Conservation (phyloP, 2,888 invertebrate genomes). For the Thereva nobilitata region DNA sequence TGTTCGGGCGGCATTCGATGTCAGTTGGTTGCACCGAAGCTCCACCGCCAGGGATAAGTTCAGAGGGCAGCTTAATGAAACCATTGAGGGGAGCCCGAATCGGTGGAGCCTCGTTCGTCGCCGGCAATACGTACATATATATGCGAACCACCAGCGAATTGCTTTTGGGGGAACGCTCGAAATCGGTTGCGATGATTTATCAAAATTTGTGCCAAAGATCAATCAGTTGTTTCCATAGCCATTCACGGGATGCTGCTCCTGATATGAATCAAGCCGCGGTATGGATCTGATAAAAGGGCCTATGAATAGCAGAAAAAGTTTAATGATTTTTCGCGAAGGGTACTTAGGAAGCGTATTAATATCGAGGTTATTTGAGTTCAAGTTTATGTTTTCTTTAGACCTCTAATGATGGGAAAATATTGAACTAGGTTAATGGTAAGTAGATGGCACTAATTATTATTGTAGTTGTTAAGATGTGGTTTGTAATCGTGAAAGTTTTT, state of each 20-base stretch:
- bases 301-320: no score
- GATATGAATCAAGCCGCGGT: conserved; percentile 23
- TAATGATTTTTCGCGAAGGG: no score
- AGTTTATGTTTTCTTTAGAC: no score
- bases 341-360: no score
- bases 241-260: conserved; percentile 27
- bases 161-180: no score
- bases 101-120: conserved; percentile 11
- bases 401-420: no score
- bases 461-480: no score
- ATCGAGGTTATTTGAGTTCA: no score
- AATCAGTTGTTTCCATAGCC: conserved; percentile 32
- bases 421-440: no score
- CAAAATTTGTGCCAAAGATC: conserved; percentile 34
- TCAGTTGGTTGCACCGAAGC: not conserved
- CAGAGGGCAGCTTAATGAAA: conserved; percentile 33
- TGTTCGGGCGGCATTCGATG: not conserved
- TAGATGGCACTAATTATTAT: no score
- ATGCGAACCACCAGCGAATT: no score
- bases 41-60: conserved; percentile 6
- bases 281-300: conserved; percentile 10
- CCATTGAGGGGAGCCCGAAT: conserved; percentile 13
- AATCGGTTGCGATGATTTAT: conserved; percentile 24
- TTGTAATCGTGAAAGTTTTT: no score
- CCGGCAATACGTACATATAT: not conserved